phyloP scores from a whole-genome alignment of 2,888 invertebrate species.

The Cryptocephalus primarius region DNA sequence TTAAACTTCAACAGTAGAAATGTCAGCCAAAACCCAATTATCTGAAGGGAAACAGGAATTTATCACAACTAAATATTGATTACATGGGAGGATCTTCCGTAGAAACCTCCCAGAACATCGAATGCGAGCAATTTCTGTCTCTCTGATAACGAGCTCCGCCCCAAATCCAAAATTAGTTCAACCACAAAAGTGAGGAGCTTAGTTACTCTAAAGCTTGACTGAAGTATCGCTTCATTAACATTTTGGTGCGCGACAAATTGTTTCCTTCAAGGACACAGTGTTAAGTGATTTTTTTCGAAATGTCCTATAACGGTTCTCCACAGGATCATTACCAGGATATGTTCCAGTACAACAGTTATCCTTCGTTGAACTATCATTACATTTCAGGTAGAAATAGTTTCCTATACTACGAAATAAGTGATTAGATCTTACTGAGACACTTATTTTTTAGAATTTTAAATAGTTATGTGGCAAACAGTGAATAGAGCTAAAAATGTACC shows the following conservation, averaged over 20 bases:
- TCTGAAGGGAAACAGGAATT: conserved; percentile 3
- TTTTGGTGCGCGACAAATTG: conserved; percentile 4
- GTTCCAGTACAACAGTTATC: conserved; percentile 27
- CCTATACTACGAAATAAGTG: no score
- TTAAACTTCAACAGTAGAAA: conserved; percentile 3
- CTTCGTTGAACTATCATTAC: conserved; percentile 26
- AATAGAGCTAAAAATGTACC: no score
- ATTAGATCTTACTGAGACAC: no score
- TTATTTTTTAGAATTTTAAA: no score
- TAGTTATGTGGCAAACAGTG: no score
- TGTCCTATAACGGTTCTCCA: conserved; percentile 29
- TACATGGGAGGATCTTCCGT: conserved; percentile 14
- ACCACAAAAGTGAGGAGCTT: conserved; percentile 15
- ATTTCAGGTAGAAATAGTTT: conserved; percentile 22
- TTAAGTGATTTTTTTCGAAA: conserved; percentile 9
- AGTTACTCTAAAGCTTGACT: conserved; percentile 15
- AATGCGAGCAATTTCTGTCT: conserved; percentile 14
- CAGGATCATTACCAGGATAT: conserved; percentile 27
- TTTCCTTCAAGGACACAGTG: neutral
- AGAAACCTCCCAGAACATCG: conserved; percentile 17
- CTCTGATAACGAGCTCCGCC: conserved; percentile 15
- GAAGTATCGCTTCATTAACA: conserved; percentile 9
- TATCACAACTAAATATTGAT: conserved; percentile 11
- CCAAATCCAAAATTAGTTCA: conserved; percentile 15
- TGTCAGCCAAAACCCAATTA: conserved; percentile 3